Evolutionary conservation across 2,888 invertebrate genomes (phyloP), one percentile per base, ranked within the genome.

Genomic region (Campopleginae sp.): DNA sequence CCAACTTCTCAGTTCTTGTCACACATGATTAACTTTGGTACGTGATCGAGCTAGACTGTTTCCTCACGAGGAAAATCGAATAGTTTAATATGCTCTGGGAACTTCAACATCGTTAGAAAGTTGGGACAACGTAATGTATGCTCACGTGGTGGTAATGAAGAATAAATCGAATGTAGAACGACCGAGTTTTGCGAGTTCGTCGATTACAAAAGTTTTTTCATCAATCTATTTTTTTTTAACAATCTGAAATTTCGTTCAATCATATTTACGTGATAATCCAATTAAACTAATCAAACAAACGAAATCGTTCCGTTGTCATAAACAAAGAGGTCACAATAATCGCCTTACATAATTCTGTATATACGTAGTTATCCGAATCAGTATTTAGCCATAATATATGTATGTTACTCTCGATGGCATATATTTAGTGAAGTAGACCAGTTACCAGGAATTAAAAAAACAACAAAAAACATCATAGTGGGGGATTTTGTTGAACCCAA

Each of bases 271-370:
- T 38, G 51, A 66, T 76, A 82, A 85, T 82, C 82, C 82, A 82
- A 85, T 85, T 82, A 82, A 80, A 82, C 66, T 66, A 82, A 79
- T 80, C 66, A 66, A 80, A 82, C 75, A 79, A 85, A 85, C 82
- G 82, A 51, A 75, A 79, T 82, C 85, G 85, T 85, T 85, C 85
- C 85, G 82, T 85, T 58, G 81, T 82, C 81, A 48, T 85, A 79
- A 85, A 82, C 81, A 85, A 85, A 75, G 81, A 85, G 85, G 85
- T 79, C 85, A 85, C 81, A 70, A 75, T 42, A 63, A 82, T 85
- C 54, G 65, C 46, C 31, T 85, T 85, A 82, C 65, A 81, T 66
- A 85, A 85, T 79, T 19, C 68, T 74, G 31, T 54, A 75, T 74
- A 10, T 33, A 42, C 51, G 31, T 44, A 54, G 14, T 23, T 23